Percentiles rank a stretch among this genome's conserved stretches.
Conservation (phyloP, 2,888 invertebrate species). For the Deroplatys truncata region DNA sequence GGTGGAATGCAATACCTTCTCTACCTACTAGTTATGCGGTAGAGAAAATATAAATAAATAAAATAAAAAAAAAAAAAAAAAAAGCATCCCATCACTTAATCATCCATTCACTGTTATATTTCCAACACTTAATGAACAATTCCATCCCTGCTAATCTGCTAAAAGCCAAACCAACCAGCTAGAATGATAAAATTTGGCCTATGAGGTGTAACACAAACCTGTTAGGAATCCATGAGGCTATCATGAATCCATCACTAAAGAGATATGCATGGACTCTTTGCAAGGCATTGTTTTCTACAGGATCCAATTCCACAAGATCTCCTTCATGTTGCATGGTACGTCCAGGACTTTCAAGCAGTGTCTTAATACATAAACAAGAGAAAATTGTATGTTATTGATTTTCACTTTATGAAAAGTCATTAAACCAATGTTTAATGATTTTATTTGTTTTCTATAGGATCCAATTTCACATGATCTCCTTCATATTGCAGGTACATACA, state of each 20-base stretch:
- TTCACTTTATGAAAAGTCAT: neutral
- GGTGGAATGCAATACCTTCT: no score
- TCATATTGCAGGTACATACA: conserved; percentile 82
- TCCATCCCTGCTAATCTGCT: neutral
- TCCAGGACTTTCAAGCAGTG: conserved; percentile 70
- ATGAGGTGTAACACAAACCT: conserved; percentile 39
- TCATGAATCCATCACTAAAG: conserved; percentile 87
- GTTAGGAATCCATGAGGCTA: conserved; percentile 76
- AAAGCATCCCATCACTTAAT: no score
- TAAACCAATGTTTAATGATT: no score
- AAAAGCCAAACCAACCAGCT: no score
- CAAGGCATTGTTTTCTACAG: conserved; percentile 78
- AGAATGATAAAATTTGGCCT: neutral
- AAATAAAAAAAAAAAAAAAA: no score
- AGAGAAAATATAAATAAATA: no score
- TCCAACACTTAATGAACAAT: neutral
- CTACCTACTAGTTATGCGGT: no score
- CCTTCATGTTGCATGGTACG: conserved; percentile 85
- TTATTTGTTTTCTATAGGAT: conserved; percentile 82
- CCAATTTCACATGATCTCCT: conserved; percentile 86
- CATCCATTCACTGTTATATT: neutral
- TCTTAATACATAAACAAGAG: conserved; percentile 44
- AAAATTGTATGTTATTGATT: neutral
- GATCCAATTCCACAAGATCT: conserved; percentile 84
- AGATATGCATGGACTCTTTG: conserved; percentile 89